Base-by-base conservation (phyloP, 2,888 invertebrate genomes). In the Rutpela maculata region DNA sequence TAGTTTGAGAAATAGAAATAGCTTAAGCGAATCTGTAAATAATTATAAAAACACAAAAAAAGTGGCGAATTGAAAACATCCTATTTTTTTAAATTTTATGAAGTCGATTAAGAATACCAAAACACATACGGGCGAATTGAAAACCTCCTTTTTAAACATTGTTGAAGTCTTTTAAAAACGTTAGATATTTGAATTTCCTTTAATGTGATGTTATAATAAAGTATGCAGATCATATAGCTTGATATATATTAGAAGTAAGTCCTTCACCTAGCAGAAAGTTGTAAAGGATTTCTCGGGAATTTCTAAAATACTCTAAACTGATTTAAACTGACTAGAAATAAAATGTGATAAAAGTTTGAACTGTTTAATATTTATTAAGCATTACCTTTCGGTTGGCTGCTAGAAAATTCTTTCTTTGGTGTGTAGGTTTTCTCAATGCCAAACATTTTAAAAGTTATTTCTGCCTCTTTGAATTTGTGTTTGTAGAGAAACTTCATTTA, bases 301-400 rank as follows among this genome's bases (percentile, higher is more conserved):
- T 70, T 15, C 22, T 56, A 70, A 65, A 67, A 75, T 63, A n/a
- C 38, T 69, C 55, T 57, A 57, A 75, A 70, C 70, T 75, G 75
- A 75, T 70, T 70, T 66, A 70, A 65, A 56, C 57, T 63, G 56
- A 19, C 57, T 59, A 55, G 59, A 22, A 70, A 69, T 75, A 63
- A 65, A 75, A 75, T 65, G 69, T 66, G 65, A 57, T 75, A 75
- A 70, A 75, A 75, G 55, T 70, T 69, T 70, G 56, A 62, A 55
- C 75, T 75, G 70, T 75, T 75, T 65, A 75, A 75, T 75, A 75
- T 75, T 75, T 75, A 75, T 75, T 70, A 70, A 66, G 66, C 70
- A 75, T 75, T 75, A 70, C 75, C 69, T 71, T 70, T 75, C 50
- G 66, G 31, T 18, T 55, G 65, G 18, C 31, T 26, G 56, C 75